Percentiles rank a stretch among this genome's conserved stretches.
Evolutionary conservation across 2,113 vertebrate genomes (phyloP).

Genomic region (Dipodomys ordii): DNA sequence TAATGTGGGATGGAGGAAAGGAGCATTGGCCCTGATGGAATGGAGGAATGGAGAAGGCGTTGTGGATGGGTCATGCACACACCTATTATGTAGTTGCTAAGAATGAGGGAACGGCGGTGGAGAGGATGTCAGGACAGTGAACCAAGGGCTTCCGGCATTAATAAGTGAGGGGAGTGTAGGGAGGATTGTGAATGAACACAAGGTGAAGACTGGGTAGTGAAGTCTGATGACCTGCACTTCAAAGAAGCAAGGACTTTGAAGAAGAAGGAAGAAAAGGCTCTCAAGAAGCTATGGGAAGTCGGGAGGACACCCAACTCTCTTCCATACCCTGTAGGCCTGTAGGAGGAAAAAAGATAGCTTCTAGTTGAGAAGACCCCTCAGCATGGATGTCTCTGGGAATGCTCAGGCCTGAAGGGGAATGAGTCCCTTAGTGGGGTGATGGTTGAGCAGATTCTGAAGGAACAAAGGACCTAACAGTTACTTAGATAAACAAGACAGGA

Average conservation of each 20-base stretch:
- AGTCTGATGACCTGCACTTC: constrained; percentile 7
- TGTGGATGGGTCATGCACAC: neutral
- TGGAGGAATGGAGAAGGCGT: neutral
- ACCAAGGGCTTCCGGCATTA: neutral
- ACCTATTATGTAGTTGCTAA: neutral
- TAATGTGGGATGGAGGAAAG: neutral
- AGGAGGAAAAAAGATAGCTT: neutral
- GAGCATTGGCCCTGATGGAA: neutral
- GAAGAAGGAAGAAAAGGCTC: neutral
- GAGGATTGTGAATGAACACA: neutral
- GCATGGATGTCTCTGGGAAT: neutral
- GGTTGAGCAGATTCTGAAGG: neutral
- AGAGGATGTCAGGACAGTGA: neutral
- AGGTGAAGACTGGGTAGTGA: neutral
- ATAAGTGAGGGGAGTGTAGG: neutral
- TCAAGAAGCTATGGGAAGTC: neutral
- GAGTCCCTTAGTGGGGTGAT: neutral
- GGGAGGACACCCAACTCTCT: neutral
- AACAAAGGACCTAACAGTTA: neutral
- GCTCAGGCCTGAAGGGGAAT: neutral
- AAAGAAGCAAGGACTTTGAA: constrained; percentile 37
- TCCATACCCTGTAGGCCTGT: neutral
- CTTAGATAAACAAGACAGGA: neutral
- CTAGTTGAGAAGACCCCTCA: neutral
- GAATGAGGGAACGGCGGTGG: neutral